Base-by-base conservation (phyloP, 2,113 vertebrate genomes). In the Lophura nycthemera region DNA sequence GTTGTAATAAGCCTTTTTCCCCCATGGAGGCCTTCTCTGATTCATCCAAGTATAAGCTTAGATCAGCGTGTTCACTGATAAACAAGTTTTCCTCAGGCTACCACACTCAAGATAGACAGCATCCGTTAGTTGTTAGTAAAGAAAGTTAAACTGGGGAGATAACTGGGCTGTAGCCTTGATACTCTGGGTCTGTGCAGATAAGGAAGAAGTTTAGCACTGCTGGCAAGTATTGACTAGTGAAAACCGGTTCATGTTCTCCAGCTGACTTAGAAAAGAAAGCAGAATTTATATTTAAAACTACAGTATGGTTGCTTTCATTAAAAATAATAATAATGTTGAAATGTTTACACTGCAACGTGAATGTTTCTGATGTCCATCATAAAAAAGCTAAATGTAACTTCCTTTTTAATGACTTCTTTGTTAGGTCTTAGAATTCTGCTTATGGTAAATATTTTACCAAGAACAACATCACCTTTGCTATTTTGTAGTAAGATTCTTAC, bases 281-380 rank as follows among this genome's bases (percentile, higher is more conserved):
- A 16, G 43, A 90, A 86, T 1, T 75, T 32, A 12, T 78, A 25
- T 2, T 90, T 72, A 6, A 73, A 86, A 86, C 57, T 72, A 15
- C 5, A 5, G 71, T 81, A 42, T 14, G 27, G 10, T 82, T 83
- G 11, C 15, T 52, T 82, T 84, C 7, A 24, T 92, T 57, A 3
- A 64, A 63, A 60, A 63, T 38, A n/a, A 59, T 71, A 34, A 1
- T 36, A 42, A 30, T 29, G 52, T 29, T 54, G 14, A 29, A 19
- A 32, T 32, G 30, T 32, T 57, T 32, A 56, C 54, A 32, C 18
- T 56, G 21, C 1, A 0, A 24, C 1, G 1, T 14, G 50, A 36
- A 72, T 16, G 4, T 47, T 84, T 9, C 45, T 57, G 59, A 43
- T 81, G 60, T 19, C 11, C 13, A 6, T 69, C 22, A 27, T 29